Conservation (phyloP, 2,797 vertebrate species). For the Bucorvus abyssinicus region DNA sequence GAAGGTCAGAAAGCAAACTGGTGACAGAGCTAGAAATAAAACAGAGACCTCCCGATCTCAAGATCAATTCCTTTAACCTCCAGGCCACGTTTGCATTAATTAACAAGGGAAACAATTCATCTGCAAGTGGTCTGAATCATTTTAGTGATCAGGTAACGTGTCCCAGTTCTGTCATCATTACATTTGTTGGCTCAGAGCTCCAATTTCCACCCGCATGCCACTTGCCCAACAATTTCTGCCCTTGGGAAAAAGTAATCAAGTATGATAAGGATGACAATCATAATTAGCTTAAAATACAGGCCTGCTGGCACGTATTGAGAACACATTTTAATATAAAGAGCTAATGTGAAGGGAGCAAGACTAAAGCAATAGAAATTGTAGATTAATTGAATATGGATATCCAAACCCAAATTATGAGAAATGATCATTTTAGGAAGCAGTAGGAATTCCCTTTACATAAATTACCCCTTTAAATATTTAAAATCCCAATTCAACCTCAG, state of each 20-base stretch:
- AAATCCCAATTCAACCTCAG: constrained; percentile 43
- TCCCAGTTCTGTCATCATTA: constrained; percentile 13
- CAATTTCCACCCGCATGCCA: constrained; percentile 22
- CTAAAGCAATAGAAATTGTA: constrained; percentile 9
- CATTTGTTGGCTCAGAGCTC: constrained; percentile 28
- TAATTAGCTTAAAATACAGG: constrained; percentile 35
- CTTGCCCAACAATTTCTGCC: constrained; percentile 34
- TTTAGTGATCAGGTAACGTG: constrained; percentile 7
- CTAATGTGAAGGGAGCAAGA: background rate
- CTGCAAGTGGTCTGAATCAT: constrained; percentile 30
- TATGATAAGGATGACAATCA: constrained; percentile 44
- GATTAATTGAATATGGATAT: constrained; percentile 24
- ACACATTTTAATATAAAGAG: constrained; percentile 15
- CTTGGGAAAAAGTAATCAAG: constrained; percentile 41
- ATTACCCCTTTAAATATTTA: constrained; percentile 56
- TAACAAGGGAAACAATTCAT: constrained; percentile 47
- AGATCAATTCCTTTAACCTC: constrained; percentile 37
- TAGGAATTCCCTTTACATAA: constrained; percentile 39
- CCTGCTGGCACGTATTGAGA: constrained; percentile 1
- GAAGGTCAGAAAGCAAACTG: constrained; percentile 33
- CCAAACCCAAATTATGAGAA: constrained; percentile 30
- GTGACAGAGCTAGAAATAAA: constrained; percentile 1
- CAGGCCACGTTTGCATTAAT: background rate
- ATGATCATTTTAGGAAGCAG: constrained; percentile 1
- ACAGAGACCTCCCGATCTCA: background rate